Evolutionary conservation across 2,797 vertebrate genomes (phyloP).

Genomic region (Emys orbicularis): DNA sequence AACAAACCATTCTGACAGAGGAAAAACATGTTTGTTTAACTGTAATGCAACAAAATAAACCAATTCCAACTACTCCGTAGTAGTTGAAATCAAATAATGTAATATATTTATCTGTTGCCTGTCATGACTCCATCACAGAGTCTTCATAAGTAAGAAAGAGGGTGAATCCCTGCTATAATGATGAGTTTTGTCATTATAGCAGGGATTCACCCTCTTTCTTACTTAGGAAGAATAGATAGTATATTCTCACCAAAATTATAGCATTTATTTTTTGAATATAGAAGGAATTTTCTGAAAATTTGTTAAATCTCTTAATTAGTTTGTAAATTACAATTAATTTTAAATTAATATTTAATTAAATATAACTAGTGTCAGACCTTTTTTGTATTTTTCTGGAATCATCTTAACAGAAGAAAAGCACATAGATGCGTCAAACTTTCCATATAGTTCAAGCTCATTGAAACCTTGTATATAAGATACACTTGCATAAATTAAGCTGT

Average conservation of each 20-base stretch:
- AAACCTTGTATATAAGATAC: background rate
- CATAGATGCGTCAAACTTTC: background rate
- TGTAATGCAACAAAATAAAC: background rate
- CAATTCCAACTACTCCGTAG: accelerated
- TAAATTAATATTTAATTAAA: background rate
- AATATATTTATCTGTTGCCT: background rate
- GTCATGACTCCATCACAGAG: background rate
- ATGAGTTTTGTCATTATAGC: background rate
- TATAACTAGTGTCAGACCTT: background rate
- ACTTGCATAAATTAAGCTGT: background rate
- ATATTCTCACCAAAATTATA: background rate
- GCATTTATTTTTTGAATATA: background rate
- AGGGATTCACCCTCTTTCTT: background rate
- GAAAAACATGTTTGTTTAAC: background rate
- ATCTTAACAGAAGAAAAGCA: background rate
- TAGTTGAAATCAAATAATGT: background rate
- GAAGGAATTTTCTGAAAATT: background rate
- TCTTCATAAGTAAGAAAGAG: too few relatives aligned
- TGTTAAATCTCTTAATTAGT: background rate
- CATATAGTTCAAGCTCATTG: background rate
- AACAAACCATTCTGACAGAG: background rate
- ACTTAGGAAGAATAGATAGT: background rate
- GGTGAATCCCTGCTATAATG: too few relatives aligned
- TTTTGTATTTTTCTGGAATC: background rate
- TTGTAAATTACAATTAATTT: background rate